These are phyloP conservation scores for Nomada lathburiana DNA, from an alignment of 2,888 invertebrate genomes.

Conservation along the genomic window DNA sequence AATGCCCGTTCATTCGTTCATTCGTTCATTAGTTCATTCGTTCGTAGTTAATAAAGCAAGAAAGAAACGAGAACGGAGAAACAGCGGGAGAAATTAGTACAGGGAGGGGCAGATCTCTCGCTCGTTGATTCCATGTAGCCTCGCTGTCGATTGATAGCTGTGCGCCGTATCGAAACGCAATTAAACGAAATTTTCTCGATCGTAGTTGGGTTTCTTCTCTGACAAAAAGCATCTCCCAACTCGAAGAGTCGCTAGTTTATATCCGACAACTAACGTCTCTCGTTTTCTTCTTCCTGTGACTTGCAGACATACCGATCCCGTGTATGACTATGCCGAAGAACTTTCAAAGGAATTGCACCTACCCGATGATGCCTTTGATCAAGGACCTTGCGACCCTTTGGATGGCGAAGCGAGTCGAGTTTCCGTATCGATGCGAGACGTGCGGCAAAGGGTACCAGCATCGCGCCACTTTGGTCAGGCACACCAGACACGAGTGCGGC, in stretches of 20 bases:
- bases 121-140: background rate
- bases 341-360: slow-evolving; percentile 69
- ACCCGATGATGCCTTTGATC: slow-evolving; percentile 74
- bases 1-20: background rate
- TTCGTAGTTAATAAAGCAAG: background rate
- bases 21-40: background rate
- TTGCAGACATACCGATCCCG: slow-evolving; percentile 70
- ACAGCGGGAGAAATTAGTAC: too few species aligned
- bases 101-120: background rate
- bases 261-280: slow-evolving; percentile 54
- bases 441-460: slow-evolving; percentile 82
- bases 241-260: slow-evolving; percentile 27
- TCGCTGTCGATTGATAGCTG: background rate
- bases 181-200: slow-evolving; percentile 15
- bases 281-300: slow-evolving; percentile 69
- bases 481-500: slow-evolving; percentile 90
- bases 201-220: slow-evolving; percentile 28
- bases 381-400: slow-evolving; percentile 78
- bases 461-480: slow-evolving; percentile 86
- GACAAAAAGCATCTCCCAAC: slow-evolving; percentile 23
- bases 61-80: background rate
- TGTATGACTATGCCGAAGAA: slow-evolving; percentile 71
- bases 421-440: slow-evolving; percentile 79
- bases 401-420: slow-evolving; percentile 76
- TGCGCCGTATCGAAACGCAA: slow-evolving; percentile 3